These are phyloP conservation scores for Okamejei kenojei DNA, from an alignment of 2,797 vertebrate genomes.

Conservation along the genomic window DNA sequence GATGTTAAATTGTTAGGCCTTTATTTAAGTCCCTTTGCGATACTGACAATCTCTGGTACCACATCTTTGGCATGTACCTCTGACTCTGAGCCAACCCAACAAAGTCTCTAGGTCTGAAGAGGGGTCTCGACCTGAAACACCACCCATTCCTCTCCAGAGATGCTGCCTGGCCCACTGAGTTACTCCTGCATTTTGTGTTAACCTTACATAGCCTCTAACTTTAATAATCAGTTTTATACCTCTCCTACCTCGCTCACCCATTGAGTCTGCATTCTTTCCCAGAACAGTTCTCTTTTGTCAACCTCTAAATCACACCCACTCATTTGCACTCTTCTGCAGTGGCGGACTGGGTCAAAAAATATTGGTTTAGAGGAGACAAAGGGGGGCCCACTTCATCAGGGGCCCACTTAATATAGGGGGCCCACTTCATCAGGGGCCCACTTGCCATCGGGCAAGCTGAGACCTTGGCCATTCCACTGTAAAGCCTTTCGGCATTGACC, in stretches of 20 bases:
- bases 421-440: too few relatives aligned
- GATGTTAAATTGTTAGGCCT: background rate
- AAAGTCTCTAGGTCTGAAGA: too few relatives aligned
- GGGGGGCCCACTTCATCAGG: too few relatives aligned
- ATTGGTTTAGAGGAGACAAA: too few relatives aligned
- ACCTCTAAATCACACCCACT: background rate
- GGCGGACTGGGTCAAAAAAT: too few relatives aligned
- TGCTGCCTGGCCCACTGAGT: too few relatives aligned
- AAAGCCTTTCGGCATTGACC: background rate
- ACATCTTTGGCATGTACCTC: background rate
- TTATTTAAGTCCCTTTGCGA: background rate
- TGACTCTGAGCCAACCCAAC: background rate
- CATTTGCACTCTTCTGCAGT: background rate
- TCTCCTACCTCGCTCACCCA: background rate
- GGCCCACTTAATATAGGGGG: too few relatives aligned
- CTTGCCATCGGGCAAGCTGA: too few relatives aligned
- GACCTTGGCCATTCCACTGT: background rate
- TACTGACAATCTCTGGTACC: background rate
- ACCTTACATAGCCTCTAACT: background rate
- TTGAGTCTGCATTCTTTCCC: background rate
- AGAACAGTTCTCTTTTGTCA: background rate
- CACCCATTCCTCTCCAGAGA: too few relatives aligned
- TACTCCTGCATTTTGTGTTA: too few relatives aligned
- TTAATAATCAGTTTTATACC: background rate
- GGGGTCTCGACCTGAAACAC: too few relatives aligned